Conservation (phyloP, 2,113 vertebrate genomes). For the Pygoscelis antarcticus region DNA sequence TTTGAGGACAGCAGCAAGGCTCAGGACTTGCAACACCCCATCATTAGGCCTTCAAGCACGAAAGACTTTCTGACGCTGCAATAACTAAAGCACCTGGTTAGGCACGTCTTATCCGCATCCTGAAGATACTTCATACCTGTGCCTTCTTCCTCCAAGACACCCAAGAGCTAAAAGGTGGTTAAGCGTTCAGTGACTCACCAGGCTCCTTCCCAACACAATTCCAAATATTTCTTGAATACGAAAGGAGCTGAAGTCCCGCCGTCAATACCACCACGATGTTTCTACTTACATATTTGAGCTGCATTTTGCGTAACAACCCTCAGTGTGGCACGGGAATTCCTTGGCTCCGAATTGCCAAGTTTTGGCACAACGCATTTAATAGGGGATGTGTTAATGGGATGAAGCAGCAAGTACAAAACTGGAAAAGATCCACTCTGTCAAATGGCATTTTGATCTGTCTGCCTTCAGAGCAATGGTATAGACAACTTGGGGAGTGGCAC, state of each 20-base stretch:
- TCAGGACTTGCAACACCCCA: background rate
- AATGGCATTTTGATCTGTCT: accelerated
- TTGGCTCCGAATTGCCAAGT: background rate
- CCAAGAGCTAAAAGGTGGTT: background rate
- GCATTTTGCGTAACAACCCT: background rate
- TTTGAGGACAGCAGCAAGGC: background rate
- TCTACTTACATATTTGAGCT: background rate
- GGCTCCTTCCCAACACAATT: background rate
- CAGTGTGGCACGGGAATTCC: background rate
- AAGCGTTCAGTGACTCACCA: background rate
- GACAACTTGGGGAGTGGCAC: background rate
- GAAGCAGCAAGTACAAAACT: background rate
- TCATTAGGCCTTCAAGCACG: accelerated
- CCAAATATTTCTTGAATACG: background rate
- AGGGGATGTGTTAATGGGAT: background rate
- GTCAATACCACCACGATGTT: background rate
- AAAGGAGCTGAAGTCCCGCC: background rate
- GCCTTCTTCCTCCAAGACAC: background rate
- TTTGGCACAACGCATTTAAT: accelerated
- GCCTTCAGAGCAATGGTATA: background rate
- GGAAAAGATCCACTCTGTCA: background rate
- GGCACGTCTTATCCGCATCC: background rate
- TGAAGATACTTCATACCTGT: background rate
- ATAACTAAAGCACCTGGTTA: background rate
- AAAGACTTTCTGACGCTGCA: background rate